These are phyloP conservation scores for Drosophila picticornis DNA, from an alignment of 2,888 invertebrate genomes.

Conservation along the genomic window DNA sequence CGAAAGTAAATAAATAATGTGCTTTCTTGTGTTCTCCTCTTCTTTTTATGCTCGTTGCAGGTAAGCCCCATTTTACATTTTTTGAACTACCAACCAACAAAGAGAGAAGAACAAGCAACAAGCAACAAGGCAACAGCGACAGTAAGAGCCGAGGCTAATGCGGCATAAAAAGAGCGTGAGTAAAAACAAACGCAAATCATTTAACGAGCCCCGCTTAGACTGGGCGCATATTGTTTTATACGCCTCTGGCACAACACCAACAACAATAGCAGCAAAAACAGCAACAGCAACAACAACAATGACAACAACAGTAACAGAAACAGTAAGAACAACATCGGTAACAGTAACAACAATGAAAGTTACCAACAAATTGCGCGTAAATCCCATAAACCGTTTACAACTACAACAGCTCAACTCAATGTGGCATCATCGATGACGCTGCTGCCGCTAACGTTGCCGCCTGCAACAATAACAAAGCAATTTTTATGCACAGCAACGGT, in stretches of 20 bases:
- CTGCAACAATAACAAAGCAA: conserved; percentile 80
- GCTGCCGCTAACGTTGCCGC: conserved; percentile 48
- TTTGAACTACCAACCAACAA: conserved; percentile 56
- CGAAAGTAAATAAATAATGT: conserved; percentile 62
- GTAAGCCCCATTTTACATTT: conserved; percentile 75
- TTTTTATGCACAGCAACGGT: conserved; percentile 72
- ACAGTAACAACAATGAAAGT: conserved; percentile 68
- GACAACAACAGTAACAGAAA: conserved; percentile 6
- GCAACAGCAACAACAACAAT: conserved; percentile 17
- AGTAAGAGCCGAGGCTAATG: conserved; percentile 62
- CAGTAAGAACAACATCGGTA: conserved; percentile 13
- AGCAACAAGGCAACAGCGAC: conserved; percentile 8
- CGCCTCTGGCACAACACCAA: conserved; percentile 46
- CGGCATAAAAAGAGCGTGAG: conserved; percentile 65
- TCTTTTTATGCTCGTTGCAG: conserved; percentile 72
- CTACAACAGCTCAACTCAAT: conserved; percentile 73
- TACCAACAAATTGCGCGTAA: conserved; percentile 82
- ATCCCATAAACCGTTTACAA: conserved; percentile 83
- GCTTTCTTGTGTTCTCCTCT: conserved; percentile 5
- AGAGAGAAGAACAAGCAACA: conserved; percentile 8
- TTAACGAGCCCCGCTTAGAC: conserved; percentile 79
- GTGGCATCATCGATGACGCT: conserved; percentile 67
- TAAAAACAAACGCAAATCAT: conserved; percentile 78
- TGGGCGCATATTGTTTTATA: conserved; percentile 78
- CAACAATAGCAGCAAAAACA: conserved; percentile 16